These are phyloP conservation scores for Eleginops maclovinus DNA, from an alignment of 2,113 vertebrate genomes.

Conservation along the genomic window DNA sequence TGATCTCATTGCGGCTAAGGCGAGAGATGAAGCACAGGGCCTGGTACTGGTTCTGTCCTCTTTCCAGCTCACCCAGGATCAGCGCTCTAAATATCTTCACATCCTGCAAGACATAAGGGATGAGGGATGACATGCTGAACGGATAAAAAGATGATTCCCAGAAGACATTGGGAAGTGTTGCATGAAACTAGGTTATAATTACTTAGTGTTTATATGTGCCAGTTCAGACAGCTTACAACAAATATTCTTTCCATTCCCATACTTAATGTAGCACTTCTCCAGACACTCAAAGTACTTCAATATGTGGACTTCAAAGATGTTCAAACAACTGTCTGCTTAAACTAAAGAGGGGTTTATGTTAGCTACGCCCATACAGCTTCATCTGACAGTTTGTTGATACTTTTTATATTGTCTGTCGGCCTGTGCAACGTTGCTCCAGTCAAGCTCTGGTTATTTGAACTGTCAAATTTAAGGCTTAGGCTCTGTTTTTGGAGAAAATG, in stretches of 20 bases:
- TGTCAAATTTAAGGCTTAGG: conserved; percentile 54
- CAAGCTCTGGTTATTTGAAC: conserved; percentile 34
- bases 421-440: conserved; percentile 24
- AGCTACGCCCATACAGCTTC: conserved; percentile 41
- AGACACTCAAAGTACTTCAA: conserved; percentile 62
- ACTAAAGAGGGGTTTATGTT: conserved; percentile 54
- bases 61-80: conserved; percentile 95
- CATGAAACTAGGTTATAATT: conserved; percentile 18
- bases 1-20: conserved; percentile 94
- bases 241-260: conserved; percentile 44
- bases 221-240: conserved; percentile 39
- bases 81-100: conserved; percentile 97
- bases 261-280: conserved; percentile 44
- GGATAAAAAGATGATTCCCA: conserved; percentile 42
- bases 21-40: conserved; percentile 93
- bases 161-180: conserved; percentile 12
- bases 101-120: conserved; percentile 82
- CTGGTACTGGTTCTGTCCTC: conserved; percentile 97
- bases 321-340: conserved; percentile 58
- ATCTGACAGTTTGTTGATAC: conserved; percentile 64
- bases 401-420: conserved; percentile 46
- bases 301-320: conserved; percentile 57
- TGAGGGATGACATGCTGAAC: conserved; percentile 38
- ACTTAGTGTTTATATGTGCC: conserved; percentile 37
- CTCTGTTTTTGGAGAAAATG: conserved; percentile 20